Evolutionary conservation across 2,888 invertebrate genomes (phyloP), one percentile per base, ranked within the genome.

Genomic region (Blastobasis lacticolella): DNA sequence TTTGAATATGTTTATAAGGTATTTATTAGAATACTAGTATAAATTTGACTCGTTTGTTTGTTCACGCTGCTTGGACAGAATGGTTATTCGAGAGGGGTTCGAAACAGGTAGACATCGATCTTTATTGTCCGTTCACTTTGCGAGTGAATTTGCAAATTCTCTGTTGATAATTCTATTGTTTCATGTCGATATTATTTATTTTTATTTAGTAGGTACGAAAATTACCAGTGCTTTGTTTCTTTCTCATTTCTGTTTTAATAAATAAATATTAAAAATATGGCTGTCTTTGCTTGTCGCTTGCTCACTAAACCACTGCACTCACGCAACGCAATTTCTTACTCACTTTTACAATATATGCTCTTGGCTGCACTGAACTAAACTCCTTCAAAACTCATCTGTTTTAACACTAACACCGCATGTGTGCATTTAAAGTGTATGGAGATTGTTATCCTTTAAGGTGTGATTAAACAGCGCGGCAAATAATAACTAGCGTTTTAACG

Each of bases 1-100:
- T 81, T 81, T 69, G 72, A 70, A 67, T 59, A 66, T 74, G 62
- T 78, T 81, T 81, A 76, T 71, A 69, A 72, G 62, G 57, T 70
- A 64, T 75, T 78, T 78, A 73, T 66, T 64, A 61, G 61, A 48
- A 55, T 58, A 52, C 62, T 66, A 64, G 69, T 67, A 66, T 67
- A 73, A 73, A 75, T 72, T 72, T 66, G 60, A 73, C 54, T 69
- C 73, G 73, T 77, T 69, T 73, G 62, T 74, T 71, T 75, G 73
- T 82, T 78, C 76, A 76, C 66, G 87, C 87, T 71, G 83, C 86
- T 75, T 66, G 78, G 73, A 83, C 77, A 86, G 85, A 80, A 83
- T 69, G 85, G 79, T 70, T 81, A 79, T 67, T 75, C 80, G 77
- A 80, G 83, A 79, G 85, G 73, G 78, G 80, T 80, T 69, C 78